Base-by-base conservation (phyloP, 2,113 vertebrate species). In the Indicator maculatus region DNA sequence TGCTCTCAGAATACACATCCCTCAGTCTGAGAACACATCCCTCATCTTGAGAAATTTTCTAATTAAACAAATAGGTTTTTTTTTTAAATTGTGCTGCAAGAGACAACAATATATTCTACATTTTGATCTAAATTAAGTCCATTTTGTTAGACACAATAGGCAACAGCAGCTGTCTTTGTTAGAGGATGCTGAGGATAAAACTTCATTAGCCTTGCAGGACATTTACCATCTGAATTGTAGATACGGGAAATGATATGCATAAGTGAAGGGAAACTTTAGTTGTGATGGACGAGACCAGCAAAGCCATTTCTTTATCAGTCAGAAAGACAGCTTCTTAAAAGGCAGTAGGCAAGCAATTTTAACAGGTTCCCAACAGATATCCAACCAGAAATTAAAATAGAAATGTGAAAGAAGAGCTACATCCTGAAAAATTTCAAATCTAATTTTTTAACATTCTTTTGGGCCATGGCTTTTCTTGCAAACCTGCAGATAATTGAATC, bases 41-140 rank as follows among this genome's bases (percentile, higher is more conserved):
- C 16, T 87, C 3, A 1, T 24, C 47, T 11, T 21, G 12, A 93
- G 39, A 52, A 33, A 26, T 23, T 53, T 63, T 61, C 26, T 61
- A 53, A 33, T 55, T 53, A 27, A 79, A 45, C 27, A 80, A 61
- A 41, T 9, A 17, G 31, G 0, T 0, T 2, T 27, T 33, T 59
- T n/a, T 36, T 77, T 50, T 7, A 33, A 56, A 23, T 53, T 77
- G 31, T 56, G 52, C 39, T 65, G 24, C 53, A 56, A 45, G 52
- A 71, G 16, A 44, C 26, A 58, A 44, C 17, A 67, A 20, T 60
- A 41, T 65, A 20, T 26, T 53, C 58, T 65, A 63, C 24, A 11
- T 72, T 87, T 9, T 55, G 11, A 11, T 56, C 36, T 73, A 45
- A 77, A 52, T 20, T 1, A 55, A 52, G 28, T 36, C n/a, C 5